phyloP scores from a whole-genome alignment of 1,140 invertebrate species.

The Scaptomyza graminum region DNA sequence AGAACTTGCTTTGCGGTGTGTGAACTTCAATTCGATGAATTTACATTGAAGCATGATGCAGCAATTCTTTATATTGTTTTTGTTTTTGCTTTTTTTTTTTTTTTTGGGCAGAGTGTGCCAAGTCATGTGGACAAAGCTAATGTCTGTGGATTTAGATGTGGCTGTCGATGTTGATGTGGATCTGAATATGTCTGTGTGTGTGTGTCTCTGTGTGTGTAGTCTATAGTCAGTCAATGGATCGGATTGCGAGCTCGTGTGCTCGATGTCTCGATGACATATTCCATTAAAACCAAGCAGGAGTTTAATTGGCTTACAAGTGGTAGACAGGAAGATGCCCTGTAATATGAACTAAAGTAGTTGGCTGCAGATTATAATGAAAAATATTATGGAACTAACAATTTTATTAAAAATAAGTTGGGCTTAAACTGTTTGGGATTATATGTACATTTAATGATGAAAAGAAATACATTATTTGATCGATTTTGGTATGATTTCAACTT shows the following conservation, averaged over 20 bases:
- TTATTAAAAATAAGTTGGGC: too few relatives aligned
- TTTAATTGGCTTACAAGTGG: not conserved
- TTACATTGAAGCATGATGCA: conserved; percentile 75
- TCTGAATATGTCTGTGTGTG: not conserved
- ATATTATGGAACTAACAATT: too few relatives aligned
- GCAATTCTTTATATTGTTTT: conserved; percentile 28
- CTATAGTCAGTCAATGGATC: conserved; percentile 60
- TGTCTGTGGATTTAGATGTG: conserved; percentile 58
- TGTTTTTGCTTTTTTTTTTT: not conserved
- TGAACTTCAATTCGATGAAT: conserved; percentile 60
- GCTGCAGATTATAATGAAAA: too few relatives aligned
- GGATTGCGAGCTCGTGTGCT: conserved; percentile 47
- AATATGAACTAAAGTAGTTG: not conserved
- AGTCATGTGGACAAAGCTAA: conserved; percentile 73
- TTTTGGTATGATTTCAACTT: too few relatives aligned
- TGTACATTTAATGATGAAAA: too few relatives aligned
- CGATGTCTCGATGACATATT: conserved; percentile 69
- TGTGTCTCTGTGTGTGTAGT: conserved; percentile 14
- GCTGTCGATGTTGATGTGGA: conserved; percentile 4
- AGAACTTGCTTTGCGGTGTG: conserved; percentile 46
- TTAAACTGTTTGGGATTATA: too few relatives aligned
- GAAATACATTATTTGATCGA: too few relatives aligned
- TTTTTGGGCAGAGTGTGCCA: conserved; percentile 52
- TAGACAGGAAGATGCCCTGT: conserved; percentile 15
- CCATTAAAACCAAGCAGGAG: conserved; percentile 56